Evolutionary conservation across 2,888 invertebrate species (phyloP).

Genomic region (Tenthredo amoena): DNA sequence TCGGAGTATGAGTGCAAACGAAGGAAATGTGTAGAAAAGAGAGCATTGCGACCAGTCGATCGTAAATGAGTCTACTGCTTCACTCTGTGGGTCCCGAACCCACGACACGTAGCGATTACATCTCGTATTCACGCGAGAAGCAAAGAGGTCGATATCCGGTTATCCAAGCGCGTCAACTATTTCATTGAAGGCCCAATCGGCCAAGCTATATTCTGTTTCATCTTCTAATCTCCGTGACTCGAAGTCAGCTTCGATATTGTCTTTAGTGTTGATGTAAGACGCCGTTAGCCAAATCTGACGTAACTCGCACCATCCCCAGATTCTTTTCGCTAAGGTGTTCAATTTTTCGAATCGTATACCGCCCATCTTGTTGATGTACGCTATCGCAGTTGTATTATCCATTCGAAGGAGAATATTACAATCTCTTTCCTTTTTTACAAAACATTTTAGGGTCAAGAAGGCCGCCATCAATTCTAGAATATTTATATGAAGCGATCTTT

Average conservation of each 20-base stretch:
- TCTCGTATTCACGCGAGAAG: slow-evolving; percentile 55
- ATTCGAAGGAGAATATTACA: slow-evolving; percentile 49
- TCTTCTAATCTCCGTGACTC: slow-evolving; percentile 48
- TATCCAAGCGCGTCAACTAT: slow-evolving; percentile 48
- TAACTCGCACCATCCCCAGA: slow-evolving; percentile 55
- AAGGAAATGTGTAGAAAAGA: slow-evolving; percentile 58
- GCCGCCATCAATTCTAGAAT: slow-evolving; percentile 16
- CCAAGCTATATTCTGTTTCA: slow-evolving; percentile 56
- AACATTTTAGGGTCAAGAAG: slow-evolving; percentile 37
- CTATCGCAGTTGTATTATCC: slow-evolving; percentile 54
- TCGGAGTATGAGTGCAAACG: slow-evolving; percentile 55
- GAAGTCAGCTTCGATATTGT: slow-evolving; percentile 53
- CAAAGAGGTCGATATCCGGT: slow-evolving; percentile 57
- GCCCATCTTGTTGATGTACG: slow-evolving; percentile 57
- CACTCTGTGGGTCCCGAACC: slow-evolving; percentile 53
- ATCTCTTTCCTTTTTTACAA: slow-evolving; percentile 21
- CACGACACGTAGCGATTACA: slow-evolving; percentile 56
- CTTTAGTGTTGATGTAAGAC: slow-evolving; percentile 53
- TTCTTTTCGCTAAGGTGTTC: slow-evolving; percentile 36
- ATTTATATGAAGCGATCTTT: neutral
- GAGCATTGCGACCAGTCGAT: slow-evolving; percentile 28
- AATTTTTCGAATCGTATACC: slow-evolving; percentile 43
- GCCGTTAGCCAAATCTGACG: slow-evolving; percentile 48
- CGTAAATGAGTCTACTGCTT: slow-evolving; percentile 53
- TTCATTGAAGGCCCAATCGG: slow-evolving; percentile 39